Evolutionary conservation across 2,888 invertebrate genomes (phyloP), one percentile per base, ranked within the genome.

Genomic region (Micoletzkya japonica): DNA sequence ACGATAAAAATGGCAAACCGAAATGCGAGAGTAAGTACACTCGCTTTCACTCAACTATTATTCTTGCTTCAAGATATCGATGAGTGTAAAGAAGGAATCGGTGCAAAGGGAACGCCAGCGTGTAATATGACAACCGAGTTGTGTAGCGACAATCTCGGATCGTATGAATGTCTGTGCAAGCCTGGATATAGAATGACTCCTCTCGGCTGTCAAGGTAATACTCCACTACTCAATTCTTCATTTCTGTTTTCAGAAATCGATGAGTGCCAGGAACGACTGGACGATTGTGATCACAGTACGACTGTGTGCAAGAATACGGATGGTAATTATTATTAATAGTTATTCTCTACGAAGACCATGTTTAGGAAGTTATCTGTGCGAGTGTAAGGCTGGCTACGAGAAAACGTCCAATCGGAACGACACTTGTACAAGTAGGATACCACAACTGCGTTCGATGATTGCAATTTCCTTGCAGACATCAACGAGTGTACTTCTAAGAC

Each of bases 401-500:
- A 59, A 32, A 24, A 6, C 6, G 6, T 4, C 39, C 10, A 24
- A n/a, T n/a, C 24, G 14, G 7, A 37, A 37, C 28, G 39, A 34
- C 20, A n/a, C 36, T 20, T 61, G 61, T 32, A 17, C 26, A 14
- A 28, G 61, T 61, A 24, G 39, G 61, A n/a, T 36, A n/a, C 44
- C 20, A 44, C 44, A 54, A 24, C 17, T 20, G 17, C 7, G 2
- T 39, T 7, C 14, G 1, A 14, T 34, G 4, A 44, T 10, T 7
- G 2, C 10, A 20, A 14, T 4, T 10, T 3, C 24, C 4, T 7
- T 64, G 7, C 63, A 64, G 63, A 64, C 36, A 64, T 64, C 14
- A 24, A 52, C 52, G 63, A 64, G 52, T 64, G 63, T 36, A 64
- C 50, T 7, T 64, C 63, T 4, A 64, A 50, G 4, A 28, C 34